These are phyloP conservation scores for Serrognathus titanus DNA, from an alignment of 2,888 invertebrate species.

Conservation along the genomic window DNA sequence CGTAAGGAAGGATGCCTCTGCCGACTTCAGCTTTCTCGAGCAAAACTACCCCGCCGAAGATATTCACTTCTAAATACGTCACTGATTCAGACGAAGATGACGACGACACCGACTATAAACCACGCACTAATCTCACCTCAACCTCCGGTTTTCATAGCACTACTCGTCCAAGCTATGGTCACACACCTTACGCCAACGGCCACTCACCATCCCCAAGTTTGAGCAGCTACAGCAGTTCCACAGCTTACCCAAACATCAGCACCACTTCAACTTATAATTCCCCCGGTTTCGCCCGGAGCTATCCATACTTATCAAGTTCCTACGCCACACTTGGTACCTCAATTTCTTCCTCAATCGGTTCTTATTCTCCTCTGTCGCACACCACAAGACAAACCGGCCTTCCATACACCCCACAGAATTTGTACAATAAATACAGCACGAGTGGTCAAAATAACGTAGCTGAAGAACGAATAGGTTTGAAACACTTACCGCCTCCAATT, in stretches of 20 bases:
- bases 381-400: neutral
- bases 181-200: neutral
- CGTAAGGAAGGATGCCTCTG: constrained; percentile 18
- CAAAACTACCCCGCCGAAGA: constrained; percentile 3
- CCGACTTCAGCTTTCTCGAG: constrained; percentile 20
- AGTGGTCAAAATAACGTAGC: neutral
- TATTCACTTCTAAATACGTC: constrained; percentile 18
- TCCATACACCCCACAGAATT: too few relatives aligned
- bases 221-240: neutral
- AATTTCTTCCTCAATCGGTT: neutral
- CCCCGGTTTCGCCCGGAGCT: too few relatives aligned
- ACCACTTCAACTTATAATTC: too few relatives aligned
- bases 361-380: neutral
- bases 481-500: neutral
- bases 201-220: neutral
- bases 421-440: too few relatives aligned
- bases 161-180: neutral
- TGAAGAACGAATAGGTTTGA: neutral
- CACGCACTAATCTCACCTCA: neutral
- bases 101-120: neutral
- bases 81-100: constrained; percentile 17
- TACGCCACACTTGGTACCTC: too few relatives aligned
- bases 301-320: too few relatives aligned
- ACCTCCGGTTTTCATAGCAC: neutral
- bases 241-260: too few relatives aligned